Conservation (phyloP, 2,797 vertebrate genomes). For the Centroberyx gerrardi region DNA sequence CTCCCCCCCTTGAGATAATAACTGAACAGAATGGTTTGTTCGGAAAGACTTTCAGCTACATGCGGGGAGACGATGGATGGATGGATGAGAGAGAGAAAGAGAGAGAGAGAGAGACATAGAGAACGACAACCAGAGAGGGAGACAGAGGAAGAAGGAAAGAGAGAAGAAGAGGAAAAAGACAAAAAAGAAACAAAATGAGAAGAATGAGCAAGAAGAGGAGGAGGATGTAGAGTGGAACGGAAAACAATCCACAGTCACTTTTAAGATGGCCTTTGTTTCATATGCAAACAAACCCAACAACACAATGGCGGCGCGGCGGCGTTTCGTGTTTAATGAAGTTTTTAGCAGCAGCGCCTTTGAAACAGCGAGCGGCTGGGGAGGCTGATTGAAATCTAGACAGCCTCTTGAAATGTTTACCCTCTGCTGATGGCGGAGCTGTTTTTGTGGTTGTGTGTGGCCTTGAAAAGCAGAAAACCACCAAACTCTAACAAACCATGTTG, state of each 20-base stretch:
- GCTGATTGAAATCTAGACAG: constrained; percentile 50
- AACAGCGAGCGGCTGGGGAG: constrained; percentile 32
- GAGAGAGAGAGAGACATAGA: neutral
- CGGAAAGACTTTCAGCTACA: constrained; percentile 78
- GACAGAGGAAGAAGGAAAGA: constrained; percentile 16
- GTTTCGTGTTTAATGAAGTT: constrained; percentile 39
- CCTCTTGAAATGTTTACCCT: constrained; percentile 42
- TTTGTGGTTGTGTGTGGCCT: constrained; percentile 18
- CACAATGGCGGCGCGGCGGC: constrained; percentile 1
- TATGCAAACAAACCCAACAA: constrained; percentile 43
- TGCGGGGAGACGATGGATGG: constrained; percentile 63
- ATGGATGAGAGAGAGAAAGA: constrained; percentile 4
- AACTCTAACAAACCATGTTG: constrained; percentile 20
- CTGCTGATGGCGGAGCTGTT: constrained; percentile 12
- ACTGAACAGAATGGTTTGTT: constrained; percentile 80
- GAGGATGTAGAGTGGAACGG: neutral
- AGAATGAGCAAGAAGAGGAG: constrained; percentile 35
- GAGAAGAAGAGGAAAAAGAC: neutral
- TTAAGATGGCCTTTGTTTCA: constrained; percentile 10
- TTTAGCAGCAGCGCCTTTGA: constrained; percentile 38
- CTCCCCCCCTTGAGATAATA: constrained; percentile 90
- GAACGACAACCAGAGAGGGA: constrained; percentile 39
- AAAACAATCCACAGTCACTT: neutral
- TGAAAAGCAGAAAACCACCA: constrained; percentile 5
- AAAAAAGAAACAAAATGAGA: constrained; percentile 37